Evolutionary conservation across 1,140 invertebrate species (phyloP).

Genomic region (Danaus melanippus): DNA sequence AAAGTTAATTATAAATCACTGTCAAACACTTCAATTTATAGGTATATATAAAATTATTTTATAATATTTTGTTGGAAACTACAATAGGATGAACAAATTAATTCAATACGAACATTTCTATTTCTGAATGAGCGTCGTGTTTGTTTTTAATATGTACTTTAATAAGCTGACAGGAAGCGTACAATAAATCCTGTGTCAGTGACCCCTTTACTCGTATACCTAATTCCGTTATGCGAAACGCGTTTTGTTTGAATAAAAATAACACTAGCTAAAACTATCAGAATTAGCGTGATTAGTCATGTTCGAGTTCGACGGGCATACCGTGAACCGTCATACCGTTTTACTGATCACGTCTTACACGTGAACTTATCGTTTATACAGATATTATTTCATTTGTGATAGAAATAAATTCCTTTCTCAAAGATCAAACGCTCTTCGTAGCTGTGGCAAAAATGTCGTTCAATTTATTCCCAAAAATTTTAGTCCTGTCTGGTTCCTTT

Average conservation of each 20-base stretch:
- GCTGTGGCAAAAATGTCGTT: conserved; percentile 68
- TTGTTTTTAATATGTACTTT: conserved; percentile 44
- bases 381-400: too few species aligned
- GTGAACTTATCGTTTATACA: neutral
- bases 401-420: too few species aligned
- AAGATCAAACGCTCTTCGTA: conserved; percentile 27
- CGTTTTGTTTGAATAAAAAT: conserved; percentile 46
- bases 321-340: too few species aligned
- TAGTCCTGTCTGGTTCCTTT: conserved; percentile 65
- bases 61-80: too few species aligned
- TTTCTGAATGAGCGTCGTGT: too few species aligned
- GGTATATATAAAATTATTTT: too few species aligned
- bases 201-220: conserved; percentile 61
- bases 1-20: too few species aligned
- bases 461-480: conserved; percentile 68
- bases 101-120: too few species aligned
- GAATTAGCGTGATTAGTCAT: conserved; percentile 29
- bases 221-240: conserved; percentile 54
- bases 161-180: conserved; percentile 57
- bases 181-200: conserved; percentile 63
- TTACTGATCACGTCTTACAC: too few species aligned
- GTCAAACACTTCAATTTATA: too few species aligned
- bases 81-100: too few species aligned
- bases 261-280: conserved; percentile 24
- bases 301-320: too few species aligned